A percentile compares a stretch with the other conserved stretches of the same genome.
These are phyloP conservation scores for Myodes glareolus DNA, from an alignment of 2,113 vertebrate species.

Conservation along the genomic window DNA sequence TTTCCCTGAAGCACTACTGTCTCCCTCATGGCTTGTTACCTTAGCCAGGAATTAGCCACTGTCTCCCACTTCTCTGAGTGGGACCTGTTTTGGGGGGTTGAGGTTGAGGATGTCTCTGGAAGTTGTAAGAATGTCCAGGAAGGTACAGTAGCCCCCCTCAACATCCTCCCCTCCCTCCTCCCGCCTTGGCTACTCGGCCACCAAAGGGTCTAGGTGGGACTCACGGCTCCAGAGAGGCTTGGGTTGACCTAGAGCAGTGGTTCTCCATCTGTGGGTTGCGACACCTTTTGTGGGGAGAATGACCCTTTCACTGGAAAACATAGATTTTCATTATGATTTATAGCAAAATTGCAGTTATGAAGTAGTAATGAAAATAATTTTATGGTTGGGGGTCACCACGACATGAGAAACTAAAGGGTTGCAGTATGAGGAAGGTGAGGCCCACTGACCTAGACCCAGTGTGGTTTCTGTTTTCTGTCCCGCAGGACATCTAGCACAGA, in stretches of 20 bases:
- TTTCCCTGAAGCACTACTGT: neutral
- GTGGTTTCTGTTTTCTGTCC: neutral
- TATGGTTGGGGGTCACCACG: neutral
- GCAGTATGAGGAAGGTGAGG: neutral
- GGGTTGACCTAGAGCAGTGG: neutral
- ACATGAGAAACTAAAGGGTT: too few species aligned
- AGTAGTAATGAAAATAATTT: neutral
- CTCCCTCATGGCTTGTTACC: neutral
- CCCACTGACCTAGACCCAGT: neutral
- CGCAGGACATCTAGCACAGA: neutral
- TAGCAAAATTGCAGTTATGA: neutral
- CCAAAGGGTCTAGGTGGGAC: neutral
- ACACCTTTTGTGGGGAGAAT: neutral
- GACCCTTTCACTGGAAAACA: neutral
- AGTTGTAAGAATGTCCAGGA: neutral
- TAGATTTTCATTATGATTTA: neutral
- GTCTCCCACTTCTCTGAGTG: neutral
- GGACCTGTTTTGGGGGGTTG: neutral
- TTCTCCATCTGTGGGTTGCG: neutral
- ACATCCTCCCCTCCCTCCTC: neutral
- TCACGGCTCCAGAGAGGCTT: neutral
- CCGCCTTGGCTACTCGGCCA: fast-evolving
- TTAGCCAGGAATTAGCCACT: neutral
- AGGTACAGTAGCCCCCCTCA: fast-evolving
- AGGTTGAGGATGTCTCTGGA: neutral